phyloP scores from a whole-genome alignment of 1,140 invertebrate species.

The Formica exsecta region DNA sequence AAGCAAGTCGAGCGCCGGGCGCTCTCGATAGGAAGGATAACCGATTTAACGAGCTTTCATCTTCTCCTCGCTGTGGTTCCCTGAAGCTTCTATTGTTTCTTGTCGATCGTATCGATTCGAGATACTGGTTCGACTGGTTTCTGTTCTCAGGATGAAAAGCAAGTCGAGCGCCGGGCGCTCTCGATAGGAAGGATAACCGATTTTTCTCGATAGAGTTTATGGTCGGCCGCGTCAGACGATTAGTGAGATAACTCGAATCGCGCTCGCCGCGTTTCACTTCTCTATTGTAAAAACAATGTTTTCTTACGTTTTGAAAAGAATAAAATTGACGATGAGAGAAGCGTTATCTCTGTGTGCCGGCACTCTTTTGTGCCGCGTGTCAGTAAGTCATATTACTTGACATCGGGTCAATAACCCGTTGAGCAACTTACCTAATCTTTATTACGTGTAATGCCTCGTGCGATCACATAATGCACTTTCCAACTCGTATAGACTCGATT shows the following conservation, averaged over 20 bases:
- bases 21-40: slow-evolving; percentile 10
- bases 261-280: not conserved
- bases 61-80: slow-evolving; percentile 20
- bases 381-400: slow-evolving; percentile 13
- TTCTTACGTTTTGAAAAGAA: slow-evolving; percentile 33
- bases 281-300: slow-evolving; percentile 48
- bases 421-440: slow-evolving; percentile 40
- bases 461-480: slow-evolving; percentile 39
- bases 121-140: slow-evolving; percentile 70
- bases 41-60: too few relatives aligned
- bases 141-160: slow-evolving; percentile 65
- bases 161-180: not conserved
- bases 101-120: slow-evolving; percentile 71
- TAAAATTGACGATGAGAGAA: slow-evolving; percentile 14
- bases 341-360: slow-evolving; percentile 27
- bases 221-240: slow-evolving; percentile 35
- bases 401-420: slow-evolving; percentile 40
- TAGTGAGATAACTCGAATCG: slow-evolving; percentile 42
- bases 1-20: slow-evolving; percentile 43
- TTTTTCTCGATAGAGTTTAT: slow-evolving; percentile 58
- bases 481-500: not conserved
- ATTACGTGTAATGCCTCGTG: slow-evolving; percentile 23
- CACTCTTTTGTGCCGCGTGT: not conserved
- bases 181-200: slow-evolving; percentile 32
- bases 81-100: slow-evolving; percentile 70